phyloP scores from a whole-genome alignment of 2,888 invertebrate species.

The Acanthoscelides obtectus region DNA sequence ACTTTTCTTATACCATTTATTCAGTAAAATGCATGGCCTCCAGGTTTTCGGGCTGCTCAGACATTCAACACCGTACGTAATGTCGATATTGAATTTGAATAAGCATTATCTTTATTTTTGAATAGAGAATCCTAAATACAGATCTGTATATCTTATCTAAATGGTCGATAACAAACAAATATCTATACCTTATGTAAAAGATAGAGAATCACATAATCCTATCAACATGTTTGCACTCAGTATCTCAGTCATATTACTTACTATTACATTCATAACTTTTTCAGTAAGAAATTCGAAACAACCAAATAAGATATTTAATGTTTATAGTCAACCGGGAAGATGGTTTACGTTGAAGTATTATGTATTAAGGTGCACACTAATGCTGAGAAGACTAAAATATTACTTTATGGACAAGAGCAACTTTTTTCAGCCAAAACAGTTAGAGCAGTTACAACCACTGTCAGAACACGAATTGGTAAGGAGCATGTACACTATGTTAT shows the following conservation, averaged over 20 bases:
- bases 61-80: no score
- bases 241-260: conserved; percentile 4
- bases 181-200: not conserved
- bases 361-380: conserved; percentile 52
- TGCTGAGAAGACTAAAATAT: conserved; percentile 52
- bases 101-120: no score
- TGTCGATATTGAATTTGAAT: no score
- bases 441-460: conserved; percentile 58
- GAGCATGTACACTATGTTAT: no score
- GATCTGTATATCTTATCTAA: not conserved
- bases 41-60: no score
- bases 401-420: conserved; percentile 37
- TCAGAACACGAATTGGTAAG: conserved; percentile 54
- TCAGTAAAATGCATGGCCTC: no score
- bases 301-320: conserved; percentile 53
- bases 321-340: conserved; percentile 59
- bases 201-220: not conserved
- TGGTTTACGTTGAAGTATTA: conserved; percentile 62
- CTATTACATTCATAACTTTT: conserved; percentile 10
- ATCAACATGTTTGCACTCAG: conserved; percentile 2
- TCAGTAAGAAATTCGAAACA: conserved; percentile 37
- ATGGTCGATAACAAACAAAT: not conserved
- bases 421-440: conserved; percentile 41
- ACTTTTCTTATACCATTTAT: no score
- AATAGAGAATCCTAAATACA: not conserved